These are phyloP conservation scores for Synergus umbraculus DNA, from an alignment of 2,888 invertebrate species.

Conservation along the genomic window DNA sequence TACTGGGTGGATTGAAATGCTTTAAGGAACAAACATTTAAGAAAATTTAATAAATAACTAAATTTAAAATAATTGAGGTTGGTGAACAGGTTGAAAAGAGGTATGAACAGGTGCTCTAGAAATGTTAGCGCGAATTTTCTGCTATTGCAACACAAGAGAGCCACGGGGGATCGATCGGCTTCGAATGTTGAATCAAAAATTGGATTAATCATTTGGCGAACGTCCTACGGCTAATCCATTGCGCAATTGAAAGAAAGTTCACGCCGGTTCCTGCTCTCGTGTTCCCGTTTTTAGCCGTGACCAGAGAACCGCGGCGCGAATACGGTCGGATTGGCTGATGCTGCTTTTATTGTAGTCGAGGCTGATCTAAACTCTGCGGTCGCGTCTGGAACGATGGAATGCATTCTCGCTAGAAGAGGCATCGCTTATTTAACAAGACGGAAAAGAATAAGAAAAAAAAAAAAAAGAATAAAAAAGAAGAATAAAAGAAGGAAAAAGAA, in stretches of 20 bases:
- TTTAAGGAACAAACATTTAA: not conserved
- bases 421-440: slow-evolving; percentile 33
- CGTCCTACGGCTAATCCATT: slow-evolving; percentile 47
- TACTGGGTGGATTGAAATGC: not conserved
- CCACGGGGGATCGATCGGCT: slow-evolving; percentile 2
- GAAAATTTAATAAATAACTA: not conserved
- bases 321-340: slow-evolving; percentile 18
- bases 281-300: slow-evolving; percentile 53
- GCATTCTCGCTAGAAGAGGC: slow-evolving; percentile 33
- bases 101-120: not conserved
- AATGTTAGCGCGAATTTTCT: slow-evolving; percentile 6
- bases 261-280: slow-evolving; percentile 50
- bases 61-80: not conserved
- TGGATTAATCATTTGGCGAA: slow-evolving; percentile 43
- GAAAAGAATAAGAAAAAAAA: not conserved
- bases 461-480: not conserved
- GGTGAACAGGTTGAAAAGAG: not conserved
- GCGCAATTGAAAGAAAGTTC: slow-evolving; percentile 55
- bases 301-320: slow-evolving; percentile 25
- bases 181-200: slow-evolving; percentile 19
- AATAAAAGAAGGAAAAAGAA: not conserved
- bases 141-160: slow-evolving; percentile 24
- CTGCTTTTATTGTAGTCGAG: slow-evolving; percentile 4
- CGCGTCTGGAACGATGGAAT: slow-evolving; percentile 31
- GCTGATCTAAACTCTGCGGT: not conserved